Percentiles rank a stretch among this genome's conserved stretches.
These are phyloP conservation scores for Scaptodrosophila lebanonensis DNA, from an alignment of 1,140 invertebrate species.

Conservation along the genomic window DNA sequence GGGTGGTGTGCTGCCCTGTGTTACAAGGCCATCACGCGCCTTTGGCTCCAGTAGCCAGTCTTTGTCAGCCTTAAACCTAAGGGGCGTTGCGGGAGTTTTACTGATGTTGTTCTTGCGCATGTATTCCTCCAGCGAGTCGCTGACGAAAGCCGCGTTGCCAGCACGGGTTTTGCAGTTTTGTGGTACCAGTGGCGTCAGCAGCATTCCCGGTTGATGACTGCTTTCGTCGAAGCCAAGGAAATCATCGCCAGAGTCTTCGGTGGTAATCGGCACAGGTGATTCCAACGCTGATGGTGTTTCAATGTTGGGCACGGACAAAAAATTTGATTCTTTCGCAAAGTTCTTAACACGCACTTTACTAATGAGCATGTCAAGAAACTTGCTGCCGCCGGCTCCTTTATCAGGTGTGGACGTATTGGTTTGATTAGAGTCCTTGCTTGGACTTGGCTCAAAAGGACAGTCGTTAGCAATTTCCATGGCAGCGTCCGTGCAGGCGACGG, in stretches of 20 bases:
- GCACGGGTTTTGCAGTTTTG: slow-evolving; percentile 37
- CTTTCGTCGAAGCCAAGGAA: slow-evolving; percentile 72
- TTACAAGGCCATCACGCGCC: slow-evolving; percentile 63
- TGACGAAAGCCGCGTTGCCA: slow-evolving; percentile 57
- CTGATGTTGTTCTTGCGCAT: slow-evolving; percentile 56
- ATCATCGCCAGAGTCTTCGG: slow-evolving; percentile 46
- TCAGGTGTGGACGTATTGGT: slow-evolving; percentile 32
- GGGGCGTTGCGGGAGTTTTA: no score
- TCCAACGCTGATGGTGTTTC: neutral
- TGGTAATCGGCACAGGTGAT: neutral
- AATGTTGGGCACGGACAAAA: neutral
- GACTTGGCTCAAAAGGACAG: no score
- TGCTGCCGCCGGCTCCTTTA: slow-evolving; percentile 46
- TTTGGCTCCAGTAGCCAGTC: slow-evolving; percentile 54
- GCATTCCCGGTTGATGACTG: slow-evolving; percentile 62
- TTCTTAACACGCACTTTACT: slow-evolving; percentile 58
- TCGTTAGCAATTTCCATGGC: no score
- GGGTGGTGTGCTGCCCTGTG: slow-evolving; percentile 53
- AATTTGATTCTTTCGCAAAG: slow-evolving; percentile 47
- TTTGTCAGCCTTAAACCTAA: slow-evolving; percentile 17
- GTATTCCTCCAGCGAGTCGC: slow-evolving; percentile 58
- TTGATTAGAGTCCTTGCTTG: no score
- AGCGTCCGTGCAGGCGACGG: no score
- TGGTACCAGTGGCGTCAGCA: slow-evolving; percentile 67
- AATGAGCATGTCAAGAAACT: slow-evolving; percentile 71